Evolutionary conservation across 2,797 vertebrate genomes (phyloP), one percentile per base, ranked within the genome.

Genomic region (Sardinella longiceps): DNA sequence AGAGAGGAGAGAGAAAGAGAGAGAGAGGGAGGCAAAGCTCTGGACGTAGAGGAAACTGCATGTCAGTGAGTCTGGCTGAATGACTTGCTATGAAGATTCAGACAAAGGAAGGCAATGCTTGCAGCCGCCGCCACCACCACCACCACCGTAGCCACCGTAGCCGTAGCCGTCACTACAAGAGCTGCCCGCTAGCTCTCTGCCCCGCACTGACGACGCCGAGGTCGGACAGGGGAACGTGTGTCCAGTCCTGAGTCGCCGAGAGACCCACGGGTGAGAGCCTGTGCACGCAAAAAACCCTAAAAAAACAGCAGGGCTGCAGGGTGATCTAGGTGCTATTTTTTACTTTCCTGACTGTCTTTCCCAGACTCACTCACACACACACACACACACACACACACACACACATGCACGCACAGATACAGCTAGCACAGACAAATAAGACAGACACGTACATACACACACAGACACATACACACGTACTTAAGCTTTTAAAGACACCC

Each of bases 41-140:
- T 37, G 85, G 82, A 84, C 84, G 89, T 88, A 84, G 86, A 86
- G 85, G 85, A 83, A 74, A 87, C 83, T 53, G 84, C 85, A 81
- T 87, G 84, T 87, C 60, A 28, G 58, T 53, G 39, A 83, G 85
- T 84, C 63, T 89, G 81, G 81, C 28, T 84, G 77, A 84, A 81
- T 83, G 86, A 86, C 86, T 87, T 83, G 82, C 85, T 81, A 85
- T 80, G 85, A 90, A 90, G 91, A 91, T 90, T 88, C 89, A 92
- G 91, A 91, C 77, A 58, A 85, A 87, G 91, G 91, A 94, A 92
- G 85, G 85, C 60, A 70, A 70, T 70, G 63, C 63, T 20, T 70
- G 63, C 63, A 14, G n/a, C 63, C 63, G 28, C 30, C 30, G 6
- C 63, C 2, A 14, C 63, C n/a, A 5, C n/a, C 28, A 15, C n/a